phyloP scores from a whole-genome alignment of 1,140 invertebrate species.

The Drosophila neocordata region DNA sequence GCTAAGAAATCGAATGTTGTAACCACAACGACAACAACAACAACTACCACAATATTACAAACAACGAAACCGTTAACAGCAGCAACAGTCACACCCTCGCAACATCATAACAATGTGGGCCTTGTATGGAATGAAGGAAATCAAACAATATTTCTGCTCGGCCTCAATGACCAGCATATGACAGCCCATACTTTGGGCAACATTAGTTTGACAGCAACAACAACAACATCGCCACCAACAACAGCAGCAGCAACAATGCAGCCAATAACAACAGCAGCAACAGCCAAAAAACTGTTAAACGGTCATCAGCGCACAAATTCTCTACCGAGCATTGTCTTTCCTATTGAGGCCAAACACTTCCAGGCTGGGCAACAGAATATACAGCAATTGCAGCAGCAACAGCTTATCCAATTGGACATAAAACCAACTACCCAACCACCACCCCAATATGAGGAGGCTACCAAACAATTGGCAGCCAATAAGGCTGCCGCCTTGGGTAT shows the following conservation, averaged over 20 bases:
- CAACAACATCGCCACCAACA: conserved; percentile 50
- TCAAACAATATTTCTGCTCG: conserved; percentile 80
- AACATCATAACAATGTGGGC: conserved; percentile 70
- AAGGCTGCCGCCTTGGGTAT: conserved; percentile 64
- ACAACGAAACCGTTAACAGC: conserved; percentile 25
- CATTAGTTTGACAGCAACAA: conserved; percentile 72
- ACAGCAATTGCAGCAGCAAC: conserved; percentile 59
- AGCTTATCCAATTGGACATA: conserved; percentile 82
- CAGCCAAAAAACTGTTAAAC: conserved; percentile 71
- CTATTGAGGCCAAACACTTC: conserved; percentile 74
- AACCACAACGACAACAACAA: conserved; percentile 20
- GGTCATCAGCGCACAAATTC: conserved; percentile 79
- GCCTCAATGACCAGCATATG: conserved; percentile 79
- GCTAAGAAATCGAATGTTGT: conserved; percentile 44
- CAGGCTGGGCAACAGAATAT: conserved; percentile 32
- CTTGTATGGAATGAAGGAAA: conserved; percentile 82
- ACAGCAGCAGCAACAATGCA: conserved; percentile 26
- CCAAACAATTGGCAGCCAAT: conserved; percentile 84
- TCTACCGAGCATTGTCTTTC: conserved; percentile 75
- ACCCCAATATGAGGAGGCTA: conserved; percentile 89
- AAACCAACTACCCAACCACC: conserved; percentile 82
- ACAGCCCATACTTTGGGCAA: conserved; percentile 77
- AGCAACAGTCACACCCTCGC: conserved; percentile 21
- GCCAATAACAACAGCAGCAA: conserved; percentile 28
- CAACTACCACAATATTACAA: conserved; percentile 40